A percentile compares a stretch with the other conserved stretches of the same genome.
Conservation (phyloP, 2,888 invertebrate genomes). For the Cremastobaeus sp. region DNA sequence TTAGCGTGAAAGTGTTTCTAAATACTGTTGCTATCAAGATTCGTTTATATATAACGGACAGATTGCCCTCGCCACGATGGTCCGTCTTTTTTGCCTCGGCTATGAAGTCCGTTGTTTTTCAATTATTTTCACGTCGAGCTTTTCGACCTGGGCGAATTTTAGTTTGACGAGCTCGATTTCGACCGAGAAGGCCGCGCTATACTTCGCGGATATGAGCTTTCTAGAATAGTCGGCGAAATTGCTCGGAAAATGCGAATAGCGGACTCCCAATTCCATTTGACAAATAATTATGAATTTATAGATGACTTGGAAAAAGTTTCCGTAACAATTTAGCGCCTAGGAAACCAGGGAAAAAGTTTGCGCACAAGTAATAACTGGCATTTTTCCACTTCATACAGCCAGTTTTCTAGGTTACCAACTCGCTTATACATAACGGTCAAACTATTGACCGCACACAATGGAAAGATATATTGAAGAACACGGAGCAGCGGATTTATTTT, state of each 20-base stretch:
- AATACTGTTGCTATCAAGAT: slow-evolving; percentile 52
- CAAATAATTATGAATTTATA: too few species aligned
- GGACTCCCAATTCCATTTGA: too few species aligned
- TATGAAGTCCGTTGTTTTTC: slow-evolving; percentile 26
- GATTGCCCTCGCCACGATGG: slow-evolving; percentile 44
- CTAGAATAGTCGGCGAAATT: too few species aligned
- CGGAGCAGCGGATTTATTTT: slow-evolving; percentile 13
- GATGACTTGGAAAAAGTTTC: too few species aligned
- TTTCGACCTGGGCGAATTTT: not conserved
- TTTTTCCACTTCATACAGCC: slow-evolving; percentile 30
- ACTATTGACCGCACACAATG: slow-evolving; percentile 21
- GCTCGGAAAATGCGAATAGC: too few species aligned
- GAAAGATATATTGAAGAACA: slow-evolving; percentile 21
- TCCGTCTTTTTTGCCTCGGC: slow-evolving; percentile 26
- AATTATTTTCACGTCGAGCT: slow-evolving; percentile 18
- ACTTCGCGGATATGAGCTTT: too few species aligned
- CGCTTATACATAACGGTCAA: slow-evolving; percentile 32
- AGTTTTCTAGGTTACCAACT: slow-evolving; percentile 57
- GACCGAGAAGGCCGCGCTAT: too few species aligned
- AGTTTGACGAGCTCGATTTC: too few species aligned
- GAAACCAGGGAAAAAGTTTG: slow-evolving; percentile 54
- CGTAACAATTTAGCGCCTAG: not conserved
- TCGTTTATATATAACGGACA: slow-evolving; percentile 52
- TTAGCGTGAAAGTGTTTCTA: slow-evolving; percentile 55
- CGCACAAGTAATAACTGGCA: slow-evolving; percentile 48